Base-by-base conservation (phyloP, 2,888 invertebrate genomes). In the Disparrhopalites patrizii region DNA sequence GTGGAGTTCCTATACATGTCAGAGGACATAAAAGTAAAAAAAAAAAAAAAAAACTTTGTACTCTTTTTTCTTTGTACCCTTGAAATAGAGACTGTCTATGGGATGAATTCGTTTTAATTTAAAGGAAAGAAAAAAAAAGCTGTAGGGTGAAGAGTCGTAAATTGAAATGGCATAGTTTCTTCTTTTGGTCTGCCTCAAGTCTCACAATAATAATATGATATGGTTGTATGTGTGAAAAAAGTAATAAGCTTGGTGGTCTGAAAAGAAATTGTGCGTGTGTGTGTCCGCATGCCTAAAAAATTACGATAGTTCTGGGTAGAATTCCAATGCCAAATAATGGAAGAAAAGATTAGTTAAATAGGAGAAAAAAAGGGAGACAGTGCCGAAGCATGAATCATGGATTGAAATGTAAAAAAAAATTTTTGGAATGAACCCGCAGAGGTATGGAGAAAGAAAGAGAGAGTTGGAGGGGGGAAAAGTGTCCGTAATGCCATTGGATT, bases 381-480 rank as follows among this genome's bases (percentile, higher is more conserved):
- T 60, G 43, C n/a, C 30, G 58, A 15, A 30, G 58, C 58, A 60
- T 60, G 58, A 60, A 60, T 60, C 58, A 60, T 47, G 28, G 58
- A 60, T 60, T 60, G 58, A 60, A 60, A 60, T 60, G 58, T 60
- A 60, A 60, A n/a, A n/a, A n/a, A n/a, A n/a, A n/a, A n/a, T n/a
- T n/a, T n/a, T n/a, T n/a, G n/a, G n/a, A n/a, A n/a, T n/a, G n/a
- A n/a, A n/a, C n/a, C n/a, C n/a, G n/a, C n/a, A n/a, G n/a, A n/a
- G n/a, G n/a, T n/a, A n/a, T n/a, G n/a, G n/a, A n/a, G n/a, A n/a
- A n/a, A n/a, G n/a, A n/a, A n/a, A n/a, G n/a, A n/a, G n/a, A n/a
- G n/a, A n/a, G n/a, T n/a, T 47, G 20, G 2, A 15, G 23, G 33
- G 18, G 15, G 31, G 47, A 60, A 47, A 60, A 60, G 58, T 60